A percentile compares a stretch with the other conserved stretches of the same genome.
Evolutionary conservation across 2,113 vertebrate genomes (phyloP).

Genomic region (Limnothrissa miodon): DNA sequence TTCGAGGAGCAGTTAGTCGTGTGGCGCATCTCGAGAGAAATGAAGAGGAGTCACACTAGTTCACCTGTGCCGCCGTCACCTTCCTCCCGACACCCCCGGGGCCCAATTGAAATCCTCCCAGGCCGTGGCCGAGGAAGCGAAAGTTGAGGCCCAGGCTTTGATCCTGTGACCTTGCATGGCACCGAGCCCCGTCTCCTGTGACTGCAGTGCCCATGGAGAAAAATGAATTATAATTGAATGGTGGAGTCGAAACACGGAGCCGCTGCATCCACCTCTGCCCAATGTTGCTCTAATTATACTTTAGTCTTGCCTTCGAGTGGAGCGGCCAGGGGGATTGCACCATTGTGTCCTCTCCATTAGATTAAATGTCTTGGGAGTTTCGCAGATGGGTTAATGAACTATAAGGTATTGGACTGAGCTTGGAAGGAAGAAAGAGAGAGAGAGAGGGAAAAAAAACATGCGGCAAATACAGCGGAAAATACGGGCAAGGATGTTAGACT

Average conservation of each 20-base stretch:
- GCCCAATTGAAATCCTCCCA: neutral
- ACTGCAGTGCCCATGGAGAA: constrained; percentile 57
- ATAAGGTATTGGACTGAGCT: constrained; percentile 58
- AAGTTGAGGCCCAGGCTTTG: constrained; percentile 30
- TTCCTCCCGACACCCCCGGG: neutral
- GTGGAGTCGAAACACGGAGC: constrained; percentile 54
- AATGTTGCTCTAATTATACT: constrained; percentile 70
- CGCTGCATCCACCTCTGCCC: constrained; percentile 62
- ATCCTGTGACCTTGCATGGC: constrained; percentile 54
- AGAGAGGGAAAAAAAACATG: constrained; percentile 58
- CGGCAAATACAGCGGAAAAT: constrained; percentile 59
- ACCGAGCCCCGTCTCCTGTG: constrained; percentile 50
- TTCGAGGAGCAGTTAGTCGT: neutral
- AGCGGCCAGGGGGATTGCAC: constrained; percentile 56
- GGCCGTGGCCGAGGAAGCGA: neutral
- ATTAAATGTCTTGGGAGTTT: constrained; percentile 66
- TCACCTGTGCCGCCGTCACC: neutral
- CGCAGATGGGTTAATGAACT: constrained; percentile 74
- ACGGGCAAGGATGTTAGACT: constrained; percentile 54
- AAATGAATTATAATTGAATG: constrained; percentile 66
- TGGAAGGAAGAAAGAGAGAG: constrained; percentile 55
- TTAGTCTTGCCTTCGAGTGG: constrained; percentile 65
- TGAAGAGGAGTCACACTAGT: no score
- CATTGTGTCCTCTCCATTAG: constrained; percentile 65
- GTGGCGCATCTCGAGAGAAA: neutral